phyloP scores from a whole-genome alignment of 2,888 invertebrate species.

The Candidula unifasciata region DNA sequence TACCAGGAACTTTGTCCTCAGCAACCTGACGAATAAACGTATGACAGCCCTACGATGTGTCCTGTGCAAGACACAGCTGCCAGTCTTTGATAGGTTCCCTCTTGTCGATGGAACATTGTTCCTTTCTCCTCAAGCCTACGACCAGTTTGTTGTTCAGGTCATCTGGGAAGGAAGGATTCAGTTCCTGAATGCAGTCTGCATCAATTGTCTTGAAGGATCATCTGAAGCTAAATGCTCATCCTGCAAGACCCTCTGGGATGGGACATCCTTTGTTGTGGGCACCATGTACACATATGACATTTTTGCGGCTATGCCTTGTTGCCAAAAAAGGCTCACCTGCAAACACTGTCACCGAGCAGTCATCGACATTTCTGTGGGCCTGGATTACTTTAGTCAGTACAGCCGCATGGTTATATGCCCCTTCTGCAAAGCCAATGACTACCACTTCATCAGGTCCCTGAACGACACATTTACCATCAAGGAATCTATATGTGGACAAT shows the following conservation, averaged over 20 bases:
- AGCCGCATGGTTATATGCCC: constrained; percentile 90
- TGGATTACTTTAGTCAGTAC: constrained; percentile 96
- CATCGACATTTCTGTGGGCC: constrained; percentile 88
- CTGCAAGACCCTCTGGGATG: constrained; percentile 81
- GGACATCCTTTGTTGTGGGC: constrained; percentile 93
- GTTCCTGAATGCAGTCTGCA: constrained; percentile 95
- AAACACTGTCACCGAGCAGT: constrained; percentile 93
- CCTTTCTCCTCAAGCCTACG: constrained; percentile 94
- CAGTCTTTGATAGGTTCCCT: constrained; percentile 97
- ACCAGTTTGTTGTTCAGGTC: constrained; percentile 79
- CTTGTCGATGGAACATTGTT: constrained; percentile 98
- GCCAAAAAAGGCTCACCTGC: constrained; percentile 94
- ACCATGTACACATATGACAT: constrained; percentile 99
- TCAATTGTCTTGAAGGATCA: constrained; percentile 90
- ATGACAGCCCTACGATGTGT: constrained; percentile 89
- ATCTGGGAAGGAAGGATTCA: constrained; percentile 88
- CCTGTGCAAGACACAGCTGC: constrained; percentile 90
- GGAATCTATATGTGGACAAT: constrained; percentile 66
- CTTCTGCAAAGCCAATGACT: constrained; percentile 92
- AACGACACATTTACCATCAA: constrained; percentile 69
- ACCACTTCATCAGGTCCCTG: constrained; percentile 95
- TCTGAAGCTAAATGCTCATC: constrained; percentile 76
- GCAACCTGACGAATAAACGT: constrained; percentile 93
- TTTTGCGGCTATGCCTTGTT: constrained; percentile 97
- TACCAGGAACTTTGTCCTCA: constrained; percentile 95